These are phyloP conservation scores for Ceratosolen solmsi DNA, from an alignment of 1,140 invertebrate genomes.

Conservation along the genomic window DNA sequence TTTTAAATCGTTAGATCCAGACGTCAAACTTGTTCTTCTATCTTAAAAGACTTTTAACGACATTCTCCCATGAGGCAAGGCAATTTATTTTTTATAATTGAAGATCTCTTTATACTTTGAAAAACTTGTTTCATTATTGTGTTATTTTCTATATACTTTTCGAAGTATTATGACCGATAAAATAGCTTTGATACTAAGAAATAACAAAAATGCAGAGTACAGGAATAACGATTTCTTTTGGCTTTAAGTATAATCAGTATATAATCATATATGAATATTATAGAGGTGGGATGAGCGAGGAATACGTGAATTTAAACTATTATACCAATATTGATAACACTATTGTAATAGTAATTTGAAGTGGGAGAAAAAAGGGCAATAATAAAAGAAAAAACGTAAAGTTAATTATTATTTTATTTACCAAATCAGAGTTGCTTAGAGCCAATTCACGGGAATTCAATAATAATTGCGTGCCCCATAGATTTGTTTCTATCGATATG, in stretches of 20 bases:
- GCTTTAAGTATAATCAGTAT: too few relatives aligned
- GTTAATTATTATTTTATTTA: not conserved
- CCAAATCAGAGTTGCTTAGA: not conserved
- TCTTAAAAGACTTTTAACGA: slow-evolving; percentile 35
- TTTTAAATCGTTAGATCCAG: slow-evolving; percentile 22
- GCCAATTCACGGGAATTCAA: not conserved
- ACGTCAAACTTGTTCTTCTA: slow-evolving; percentile 30
- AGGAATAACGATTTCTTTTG: not conserved
- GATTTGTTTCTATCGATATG: not conserved
- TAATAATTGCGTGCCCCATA: not conserved
- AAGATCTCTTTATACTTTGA: not conserved
- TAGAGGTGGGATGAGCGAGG: too few relatives aligned
- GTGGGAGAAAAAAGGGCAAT: too few relatives aligned
- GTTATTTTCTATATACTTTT: not conserved
- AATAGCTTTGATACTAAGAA: too few relatives aligned
- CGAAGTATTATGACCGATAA: not conserved
- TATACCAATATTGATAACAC: too few relatives aligned
- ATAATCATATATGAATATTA: too few relatives aligned
- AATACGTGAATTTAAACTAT: too few relatives aligned
- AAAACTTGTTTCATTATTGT: slow-evolving; percentile 11
- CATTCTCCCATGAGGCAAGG: not conserved
- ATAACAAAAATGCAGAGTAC: not conserved
- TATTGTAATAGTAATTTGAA: too few relatives aligned
- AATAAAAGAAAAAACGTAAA: too few relatives aligned
- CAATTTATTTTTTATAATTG: slow-evolving; percentile 20